These are phyloP conservation scores for Bucorvus abyssinicus DNA, from an alignment of 2,797 vertebrate species.

Conservation along the genomic window DNA sequence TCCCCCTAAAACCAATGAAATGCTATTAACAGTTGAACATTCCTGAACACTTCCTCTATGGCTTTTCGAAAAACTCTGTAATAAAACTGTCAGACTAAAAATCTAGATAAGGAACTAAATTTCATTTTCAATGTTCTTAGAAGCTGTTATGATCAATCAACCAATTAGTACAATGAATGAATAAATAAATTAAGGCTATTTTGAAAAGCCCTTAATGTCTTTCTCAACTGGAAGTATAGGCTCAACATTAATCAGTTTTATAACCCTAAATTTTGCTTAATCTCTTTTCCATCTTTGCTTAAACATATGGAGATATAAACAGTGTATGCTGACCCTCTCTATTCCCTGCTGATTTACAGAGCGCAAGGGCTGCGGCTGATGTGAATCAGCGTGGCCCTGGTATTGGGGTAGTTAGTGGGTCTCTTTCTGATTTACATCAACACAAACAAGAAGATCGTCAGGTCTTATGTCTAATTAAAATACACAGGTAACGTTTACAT, in stretches of 20 bases:
- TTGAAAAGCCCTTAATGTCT: neutral
- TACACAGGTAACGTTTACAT: neutral
- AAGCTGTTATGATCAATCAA: constrained; percentile 16
- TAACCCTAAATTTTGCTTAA: constrained; percentile 10
- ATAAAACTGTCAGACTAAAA: constrained; percentile 8
- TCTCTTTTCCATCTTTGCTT: constrained; percentile 15
- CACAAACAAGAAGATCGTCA: neutral
- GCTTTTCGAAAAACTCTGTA: neutral
- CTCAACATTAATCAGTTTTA: neutral
- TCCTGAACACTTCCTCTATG: neutral
- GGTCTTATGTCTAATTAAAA: neutral
- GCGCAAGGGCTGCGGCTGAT: neutral
- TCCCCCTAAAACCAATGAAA: neutral
- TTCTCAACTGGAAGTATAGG: neutral
- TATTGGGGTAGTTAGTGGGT: neutral
- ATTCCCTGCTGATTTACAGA: neutral
- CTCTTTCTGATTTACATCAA: neutral
- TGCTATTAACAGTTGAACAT: neutral
- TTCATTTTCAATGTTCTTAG: constrained; percentile 35
- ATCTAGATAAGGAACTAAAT: constrained; percentile 7
- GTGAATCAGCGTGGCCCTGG: neutral
- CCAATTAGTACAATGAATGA: neutral
- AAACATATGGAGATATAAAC: constrained; percentile 8
- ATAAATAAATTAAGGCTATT: constrained; percentile 21
- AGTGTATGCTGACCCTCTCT: neutral